A percentile compares a stretch with the other conserved stretches of the same genome.
These are phyloP conservation scores for Notothenia rossii DNA, from an alignment of 2,113 vertebrate genomes.

Conservation along the genomic window DNA sequence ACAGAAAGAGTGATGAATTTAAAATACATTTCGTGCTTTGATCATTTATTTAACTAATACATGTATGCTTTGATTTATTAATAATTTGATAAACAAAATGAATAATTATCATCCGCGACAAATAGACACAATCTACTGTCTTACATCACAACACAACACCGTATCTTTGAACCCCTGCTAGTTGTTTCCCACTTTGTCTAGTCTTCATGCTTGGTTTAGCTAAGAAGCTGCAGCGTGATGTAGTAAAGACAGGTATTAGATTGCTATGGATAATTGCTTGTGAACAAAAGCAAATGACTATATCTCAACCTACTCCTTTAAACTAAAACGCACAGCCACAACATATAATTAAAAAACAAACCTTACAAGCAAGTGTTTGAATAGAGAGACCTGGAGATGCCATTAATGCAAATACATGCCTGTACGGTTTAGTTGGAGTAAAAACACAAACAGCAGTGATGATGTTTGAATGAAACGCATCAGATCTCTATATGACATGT, in stretches of 20 bases:
- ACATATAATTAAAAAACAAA: neutral
- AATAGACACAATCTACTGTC: neutral
- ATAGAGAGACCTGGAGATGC: neutral
- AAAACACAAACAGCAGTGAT: neutral
- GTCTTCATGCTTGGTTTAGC: no score
- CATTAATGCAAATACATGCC: neutral
- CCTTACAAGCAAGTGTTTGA: neutral
- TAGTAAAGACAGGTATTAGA: no score
- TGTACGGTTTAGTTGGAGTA: neutral
- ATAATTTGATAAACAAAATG: neutral
- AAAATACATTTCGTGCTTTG: no score
- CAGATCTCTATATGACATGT: slow-evolving; percentile 65
- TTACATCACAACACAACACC: neutral
- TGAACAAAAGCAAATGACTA: no score
- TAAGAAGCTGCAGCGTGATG: no score
- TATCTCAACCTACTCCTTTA: neutral
- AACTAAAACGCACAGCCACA: neutral
- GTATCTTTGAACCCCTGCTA: no score
- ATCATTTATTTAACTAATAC: no score
- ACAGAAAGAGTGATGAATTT: no score
- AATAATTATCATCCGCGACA: neutral
- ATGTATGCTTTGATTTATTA: no score
- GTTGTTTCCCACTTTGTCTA: no score
- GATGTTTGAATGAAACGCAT: slow-evolving; percentile 25
- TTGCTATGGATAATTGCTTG: no score